Base-by-base conservation (phyloP, 2,113 vertebrate genomes). In the Dipodomys spectabilis region DNA sequence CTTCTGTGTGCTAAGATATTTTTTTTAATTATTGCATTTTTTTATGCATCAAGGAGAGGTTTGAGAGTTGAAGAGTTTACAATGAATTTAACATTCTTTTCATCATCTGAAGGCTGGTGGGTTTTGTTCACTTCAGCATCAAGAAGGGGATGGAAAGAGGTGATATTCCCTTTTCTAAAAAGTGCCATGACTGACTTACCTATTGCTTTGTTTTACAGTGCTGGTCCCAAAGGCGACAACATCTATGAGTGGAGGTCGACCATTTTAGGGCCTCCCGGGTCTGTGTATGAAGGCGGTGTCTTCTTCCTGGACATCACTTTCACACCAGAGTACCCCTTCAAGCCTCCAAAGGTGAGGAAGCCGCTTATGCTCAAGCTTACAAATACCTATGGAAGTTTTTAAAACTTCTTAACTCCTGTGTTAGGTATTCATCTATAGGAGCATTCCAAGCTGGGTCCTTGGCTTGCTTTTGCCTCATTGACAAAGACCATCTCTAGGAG, bases 181-280 rank as follows among this genome's bases (percentile, higher is more conserved):
- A 57, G 53, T 57, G 53, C 15, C 53, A 71, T 39, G 39, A 39
- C 39, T 64, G 45, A 4, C 75, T 94, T 72, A 92, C 6, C 45
- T 86, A 28, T 7, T 72, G n/a, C 6, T 64, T 6, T 72, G 1
- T 90, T 57, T 96, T 27, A 53, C 97, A 99, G 99, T 1, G 99
- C 99, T 98, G 99, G 99, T 69, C 99, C 99, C 71, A 99, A 99
- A 98, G 99, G 99, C 82, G 99, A 99, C 96, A 99, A 99, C 98
- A 99, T 99, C 97, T 99, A 99, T 8, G 99, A 99, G 97, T 99
- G 99, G 99, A 98, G 99, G 95, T 99, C 99, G 44, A 99, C 99
- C 94, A 99, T 99, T 95, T 98, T 99, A 79, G 99, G 99, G 95
- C 99, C 99, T 35, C 99, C 99, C 10, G 99, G 99, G 62, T 99